Conservation (phyloP, 2,888 invertebrate genomes). For the Acanthopleura granulata region DNA sequence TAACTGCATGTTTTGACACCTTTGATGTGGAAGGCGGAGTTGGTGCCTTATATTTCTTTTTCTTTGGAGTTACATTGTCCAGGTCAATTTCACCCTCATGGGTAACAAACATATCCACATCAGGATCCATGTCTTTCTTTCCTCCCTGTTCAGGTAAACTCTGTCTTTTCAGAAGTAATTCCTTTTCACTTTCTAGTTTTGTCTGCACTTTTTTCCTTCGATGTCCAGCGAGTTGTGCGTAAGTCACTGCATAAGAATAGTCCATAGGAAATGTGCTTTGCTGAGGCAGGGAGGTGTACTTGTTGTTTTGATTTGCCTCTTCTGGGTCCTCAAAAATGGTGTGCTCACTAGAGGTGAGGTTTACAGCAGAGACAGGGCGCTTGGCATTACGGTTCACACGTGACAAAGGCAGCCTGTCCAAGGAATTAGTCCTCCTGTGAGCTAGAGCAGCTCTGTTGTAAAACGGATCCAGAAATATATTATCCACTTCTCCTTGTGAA, state of each 20-base stretch:
- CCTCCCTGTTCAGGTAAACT: background rate
- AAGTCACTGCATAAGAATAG: constrained; percentile 55
- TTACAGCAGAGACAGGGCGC: constrained; percentile 13
- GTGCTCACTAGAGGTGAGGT: constrained; percentile 39
- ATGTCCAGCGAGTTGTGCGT: constrained; percentile 58
- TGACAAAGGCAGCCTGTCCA: constrained; percentile 8
- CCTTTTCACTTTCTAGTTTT: constrained; percentile 46
- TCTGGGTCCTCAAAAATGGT: constrained; percentile 56
- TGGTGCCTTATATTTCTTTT: constrained; percentile 55
- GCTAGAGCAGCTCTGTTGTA: background rate
- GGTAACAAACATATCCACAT: background rate
- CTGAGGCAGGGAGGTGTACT: constrained; percentile 44
- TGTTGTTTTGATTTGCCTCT: constrained; percentile 30
- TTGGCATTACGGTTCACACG: constrained; percentile 28
- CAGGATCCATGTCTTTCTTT: background rate
- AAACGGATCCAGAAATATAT: background rate
- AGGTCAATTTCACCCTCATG: background rate
- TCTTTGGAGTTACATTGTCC: constrained; percentile 25
- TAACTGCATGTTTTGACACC: background rate
- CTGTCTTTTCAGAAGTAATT: background rate
- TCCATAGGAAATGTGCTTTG: constrained; percentile 56
- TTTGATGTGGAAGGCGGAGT: constrained; percentile 39
- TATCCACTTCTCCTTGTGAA: background rate
- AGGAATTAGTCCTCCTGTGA: background rate
- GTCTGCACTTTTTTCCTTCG: constrained; percentile 41